Base-by-base conservation (phyloP, 2,113 vertebrate genomes). In the Oostethus manadensis region DNA sequence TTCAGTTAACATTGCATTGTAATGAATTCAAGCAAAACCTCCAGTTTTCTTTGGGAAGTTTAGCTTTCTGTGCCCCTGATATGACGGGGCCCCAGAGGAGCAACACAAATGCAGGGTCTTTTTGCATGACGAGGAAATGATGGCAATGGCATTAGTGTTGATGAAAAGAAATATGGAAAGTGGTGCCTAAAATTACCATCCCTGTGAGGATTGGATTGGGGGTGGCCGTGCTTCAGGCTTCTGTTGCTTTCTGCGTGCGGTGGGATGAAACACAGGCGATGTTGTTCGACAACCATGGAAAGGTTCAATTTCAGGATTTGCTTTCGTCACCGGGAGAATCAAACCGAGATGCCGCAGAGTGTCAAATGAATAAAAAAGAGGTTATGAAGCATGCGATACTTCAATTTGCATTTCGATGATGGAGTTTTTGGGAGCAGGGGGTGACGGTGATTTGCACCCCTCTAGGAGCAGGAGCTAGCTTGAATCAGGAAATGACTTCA, bases 151-250 rank as follows among this genome's bases (percentile, higher is more conserved):
- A 64, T 64, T 58, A 43, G 49, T 76, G 75, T 74, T 81, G 82
- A 85, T 86, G 84, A 88, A 86, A 83, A 84, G 77, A 83, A 87
- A 84, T 81, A 76, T 82, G 62, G 68, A 84, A 82, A 82, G 75
- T 56, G 51, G 44, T 55, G 69, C 76, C 83, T 86, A 90, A 84
- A 81, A 88, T 84, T 86, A 88, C 85, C 56, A 21, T 53, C 49
- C 64, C 59, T 51, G 46, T 11, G 43, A 72, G 75, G 66, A 56
- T 72, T 83, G 46, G 0, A 47, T 78, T 43, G 66, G 71, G 56
- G 71, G 62, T 58, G 68, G 59, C 65, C 70, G 38, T 73, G 71
- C 73, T 71, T 74, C 70, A 71, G 60, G 70, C 58, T 58, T 13
- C 1, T 26, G 66, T 23, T 66, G 66, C 54, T 56, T 68, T 65